These are phyloP conservation scores for Atherinosoma microstoma DNA, from an alignment of 2,797 vertebrate genomes.

Conservation along the genomic window DNA sequence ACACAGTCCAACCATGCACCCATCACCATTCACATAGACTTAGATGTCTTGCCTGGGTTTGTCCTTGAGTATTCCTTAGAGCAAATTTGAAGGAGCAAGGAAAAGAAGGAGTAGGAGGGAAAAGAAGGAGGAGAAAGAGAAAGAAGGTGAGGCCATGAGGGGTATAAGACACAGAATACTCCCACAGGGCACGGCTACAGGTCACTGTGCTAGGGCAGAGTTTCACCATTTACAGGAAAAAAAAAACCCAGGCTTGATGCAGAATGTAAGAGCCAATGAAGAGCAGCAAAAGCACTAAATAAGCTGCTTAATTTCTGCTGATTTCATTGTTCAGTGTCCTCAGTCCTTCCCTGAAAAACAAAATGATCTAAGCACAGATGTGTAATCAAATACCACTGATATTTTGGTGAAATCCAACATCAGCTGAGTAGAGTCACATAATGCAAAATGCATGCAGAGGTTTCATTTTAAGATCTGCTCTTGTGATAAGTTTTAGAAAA, in stretches of 20 bases:
- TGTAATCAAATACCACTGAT: conserved; percentile 60
- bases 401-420: conserved; percentile 23
- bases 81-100: conserved; percentile 45
- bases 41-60: conserved; percentile 39
- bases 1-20: conserved; percentile 20
- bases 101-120: conserved; percentile 25
- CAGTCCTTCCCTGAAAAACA: conserved; percentile 17
- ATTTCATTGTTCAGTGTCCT: conserved; percentile 53
- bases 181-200: conserved; percentile 74
- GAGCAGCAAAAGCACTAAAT: conserved; percentile 46
- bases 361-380: conserved; percentile 44
- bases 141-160: conserved; percentile 60
- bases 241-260: conserved; percentile 49
- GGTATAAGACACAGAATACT: conserved; percentile 75
- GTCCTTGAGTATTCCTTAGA: conserved; percentile 64
- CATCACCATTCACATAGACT: conserved; percentile 29
- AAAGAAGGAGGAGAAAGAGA: conserved; percentile 45
- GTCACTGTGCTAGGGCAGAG: conserved; percentile 65
- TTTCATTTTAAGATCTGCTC: conserved; percentile 1
- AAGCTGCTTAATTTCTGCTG: conserved; percentile 62
- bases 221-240: conserved; percentile 80
- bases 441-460: background rate
- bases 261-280: conserved; percentile 35
- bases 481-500: background rate
- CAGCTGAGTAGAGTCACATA: conserved; percentile 1